Evolutionary conservation across 2,888 invertebrate genomes (phyloP), one percentile per base, ranked within the genome.

Genomic region (Morpho deidamia): DNA sequence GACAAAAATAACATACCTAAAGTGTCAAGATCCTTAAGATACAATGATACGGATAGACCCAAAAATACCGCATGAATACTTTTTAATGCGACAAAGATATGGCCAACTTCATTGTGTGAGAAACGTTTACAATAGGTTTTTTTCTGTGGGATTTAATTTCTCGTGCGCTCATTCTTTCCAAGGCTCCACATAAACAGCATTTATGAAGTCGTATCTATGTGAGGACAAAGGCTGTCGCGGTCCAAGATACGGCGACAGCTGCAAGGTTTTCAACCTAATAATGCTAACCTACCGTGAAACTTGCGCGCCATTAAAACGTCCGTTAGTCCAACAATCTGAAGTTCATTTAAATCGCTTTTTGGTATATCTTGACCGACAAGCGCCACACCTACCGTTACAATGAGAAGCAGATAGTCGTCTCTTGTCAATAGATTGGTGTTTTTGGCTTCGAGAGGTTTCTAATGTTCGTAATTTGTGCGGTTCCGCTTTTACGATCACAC

Each of bases 1-100:
- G 42, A 55, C 58, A 79, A 78, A 75, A 60, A 80, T 83, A 78
- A 82, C 76, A 84, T 80, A 83, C 71, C 70, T 76, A 71, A 61
- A 79, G 85, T 87, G 87, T 87, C 84, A 85, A 81, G 77, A 83
- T 83, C 75, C 65, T 67, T 71, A 73, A 76, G 67, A 80, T 72
- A 82, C 78, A 85, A 83, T 74, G 69, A 72, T 65, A 70, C 63
- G 69, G 72, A 72, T 72, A 77, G 78, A 80, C 78, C 72, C 72
- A 71, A 81, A 76, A 83, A 83, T 81, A 85, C 85, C 85, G 81
- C 84, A 83, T 88, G 88, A 88, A 89, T 89, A 85, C 87, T 88
- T 87, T 89, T 89, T 89, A 88, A 89, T 88, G 86, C 74, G 86
- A 83, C 85, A 86, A 78, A 79, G 87, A 88, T 89, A 87, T 87